A percentile compares a stretch with the other conserved stretches of the same genome.
Conservation (phyloP, 2,113 vertebrate genomes). For the Azemiops feae region DNA sequence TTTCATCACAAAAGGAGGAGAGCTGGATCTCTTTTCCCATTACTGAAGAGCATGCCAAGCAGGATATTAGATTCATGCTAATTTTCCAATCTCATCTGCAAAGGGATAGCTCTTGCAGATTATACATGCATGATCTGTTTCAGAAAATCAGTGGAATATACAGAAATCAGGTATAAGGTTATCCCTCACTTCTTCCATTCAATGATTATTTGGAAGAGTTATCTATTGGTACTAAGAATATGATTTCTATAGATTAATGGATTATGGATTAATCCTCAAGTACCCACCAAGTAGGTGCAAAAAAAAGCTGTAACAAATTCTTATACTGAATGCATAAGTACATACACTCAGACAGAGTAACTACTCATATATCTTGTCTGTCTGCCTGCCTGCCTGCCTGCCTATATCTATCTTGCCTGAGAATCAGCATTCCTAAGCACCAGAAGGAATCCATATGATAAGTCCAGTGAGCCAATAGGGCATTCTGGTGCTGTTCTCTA, state of each 20-base stretch:
- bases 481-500: background rate
- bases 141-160: background rate
- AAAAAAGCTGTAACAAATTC: background rate
- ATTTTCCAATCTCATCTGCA: background rate
- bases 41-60: background rate
- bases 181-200: background rate
- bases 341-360: background rate
- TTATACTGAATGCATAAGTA: background rate
- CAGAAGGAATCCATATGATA: background rate
- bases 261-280: background rate
- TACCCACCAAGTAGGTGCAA: background rate
- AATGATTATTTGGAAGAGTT: background rate
- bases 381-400: background rate
- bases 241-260: background rate
- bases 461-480: background rate
- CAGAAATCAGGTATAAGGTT: background rate
- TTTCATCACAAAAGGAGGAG: background rate
- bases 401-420: background rate
- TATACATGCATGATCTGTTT: background rate
- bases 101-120: background rate
- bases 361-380: background rate
- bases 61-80: background rate
- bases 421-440: background rate
- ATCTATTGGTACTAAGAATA: background rate
- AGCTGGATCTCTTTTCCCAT: background rate